Conservation (phyloP, 2,888 invertebrate genomes). For the Blastobasis adustella region DNA sequence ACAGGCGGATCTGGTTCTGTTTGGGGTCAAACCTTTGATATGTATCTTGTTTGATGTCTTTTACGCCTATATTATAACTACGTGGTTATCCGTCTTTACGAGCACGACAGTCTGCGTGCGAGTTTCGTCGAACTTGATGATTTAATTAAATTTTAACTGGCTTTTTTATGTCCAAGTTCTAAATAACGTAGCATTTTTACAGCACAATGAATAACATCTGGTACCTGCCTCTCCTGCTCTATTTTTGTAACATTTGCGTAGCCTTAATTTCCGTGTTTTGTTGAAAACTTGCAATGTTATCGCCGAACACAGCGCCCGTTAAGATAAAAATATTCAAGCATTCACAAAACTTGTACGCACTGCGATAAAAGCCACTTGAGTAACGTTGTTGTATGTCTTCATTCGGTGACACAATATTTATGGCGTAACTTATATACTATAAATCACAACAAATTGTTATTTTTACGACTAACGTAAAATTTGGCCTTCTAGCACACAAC, state of each 20-base stretch:
- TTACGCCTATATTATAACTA: conserved; percentile 31
- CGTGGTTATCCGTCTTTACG: conserved; percentile 16
- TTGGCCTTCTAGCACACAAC: conserved; percentile 14
- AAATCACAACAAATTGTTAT: not conserved
- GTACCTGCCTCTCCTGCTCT: not conserved
- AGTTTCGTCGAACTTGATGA: conserved; percentile 2
- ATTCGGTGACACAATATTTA: no score
- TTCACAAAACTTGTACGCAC: conserved; percentile 4
- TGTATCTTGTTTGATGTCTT: conserved; percentile 56
- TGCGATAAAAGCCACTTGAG: conserved; percentile 1
- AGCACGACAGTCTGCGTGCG: conserved; percentile 1
- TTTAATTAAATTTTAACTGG: not conserved
- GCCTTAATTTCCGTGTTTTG: conserved; percentile 4
- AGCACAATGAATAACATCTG: conserved; percentile 3
- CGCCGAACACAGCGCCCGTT: conserved; percentile 2
- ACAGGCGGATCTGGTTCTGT: conserved; percentile 50
- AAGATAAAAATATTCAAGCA: conserved; percentile 7
- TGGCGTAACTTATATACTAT: not conserved
- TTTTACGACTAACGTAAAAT: conserved; percentile 9
- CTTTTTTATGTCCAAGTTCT: not conserved
- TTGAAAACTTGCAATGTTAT: conserved; percentile 6
- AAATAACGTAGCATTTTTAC: not conserved
- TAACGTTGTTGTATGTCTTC: not conserved
- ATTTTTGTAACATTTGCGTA: not conserved
- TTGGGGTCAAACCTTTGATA: conserved; percentile 56